Percentiles rank a stretch among this genome's conserved stretches.
Evolutionary conservation across 2,888 invertebrate genomes (phyloP).

Genomic region (Saturnia japonica): DNA sequence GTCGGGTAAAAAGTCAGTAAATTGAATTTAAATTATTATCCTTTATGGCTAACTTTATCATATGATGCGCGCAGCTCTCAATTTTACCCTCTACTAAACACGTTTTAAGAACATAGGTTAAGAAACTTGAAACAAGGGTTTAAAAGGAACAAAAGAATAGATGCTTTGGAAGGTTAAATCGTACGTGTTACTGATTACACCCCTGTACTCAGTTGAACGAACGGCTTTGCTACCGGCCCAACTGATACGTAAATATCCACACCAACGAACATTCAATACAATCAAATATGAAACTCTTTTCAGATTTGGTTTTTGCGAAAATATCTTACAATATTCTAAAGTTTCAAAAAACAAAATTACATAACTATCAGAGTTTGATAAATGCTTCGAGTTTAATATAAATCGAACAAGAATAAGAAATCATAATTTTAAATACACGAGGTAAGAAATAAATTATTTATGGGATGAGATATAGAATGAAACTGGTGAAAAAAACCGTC

Average conservation of each 20-base stretch:
- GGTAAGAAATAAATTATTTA: not conserved
- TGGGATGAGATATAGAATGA: not conserved
- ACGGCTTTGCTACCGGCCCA: not conserved
- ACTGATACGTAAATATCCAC: constrained; percentile 12
- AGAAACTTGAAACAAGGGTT: too few species aligned
- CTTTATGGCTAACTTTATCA: too few species aligned
- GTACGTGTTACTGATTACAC: not conserved
- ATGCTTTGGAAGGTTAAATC: not conserved
- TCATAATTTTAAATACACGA: not conserved
- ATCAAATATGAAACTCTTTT: not conserved
- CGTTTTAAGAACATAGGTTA: too few species aligned
- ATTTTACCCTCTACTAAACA: too few species aligned
- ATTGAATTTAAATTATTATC: too few species aligned
- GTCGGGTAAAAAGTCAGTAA: too few species aligned
- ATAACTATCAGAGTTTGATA: not conserved
- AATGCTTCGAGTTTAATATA: not conserved
- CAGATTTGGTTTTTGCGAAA: not conserved
- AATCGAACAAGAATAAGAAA: not conserved
- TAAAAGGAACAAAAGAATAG: not conserved
- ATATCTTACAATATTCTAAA: not conserved
- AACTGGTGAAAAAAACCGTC: not conserved
- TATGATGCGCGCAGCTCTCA: too few species aligned
- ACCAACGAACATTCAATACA: constrained; percentile 3
- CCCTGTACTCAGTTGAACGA: not conserved
- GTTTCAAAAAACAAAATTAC: not conserved